phyloP scores from a whole-genome alignment of 2,797 vertebrate genomes.

The Gouania willdenowi region DNA sequence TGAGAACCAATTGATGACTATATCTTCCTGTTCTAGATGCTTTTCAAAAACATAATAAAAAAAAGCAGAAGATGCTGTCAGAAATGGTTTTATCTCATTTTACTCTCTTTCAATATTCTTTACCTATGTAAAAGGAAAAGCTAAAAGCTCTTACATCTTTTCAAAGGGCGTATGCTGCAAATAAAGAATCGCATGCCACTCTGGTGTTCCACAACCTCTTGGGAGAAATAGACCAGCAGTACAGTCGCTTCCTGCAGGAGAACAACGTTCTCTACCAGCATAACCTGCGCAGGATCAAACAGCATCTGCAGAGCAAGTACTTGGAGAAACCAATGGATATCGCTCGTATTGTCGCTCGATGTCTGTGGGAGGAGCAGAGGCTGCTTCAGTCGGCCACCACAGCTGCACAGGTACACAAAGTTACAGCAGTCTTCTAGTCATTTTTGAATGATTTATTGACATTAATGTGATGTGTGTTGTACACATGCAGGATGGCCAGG shows the following conservation, averaged over 20 bases:
- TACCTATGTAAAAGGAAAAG: neutral
- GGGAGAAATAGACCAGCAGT: constrained; percentile 98
- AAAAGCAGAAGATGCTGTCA: no score
- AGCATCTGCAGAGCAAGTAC: constrained; percentile 98
- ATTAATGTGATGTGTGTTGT: no score
- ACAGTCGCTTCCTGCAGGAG: constrained; percentile 97
- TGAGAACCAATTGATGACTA: no score
- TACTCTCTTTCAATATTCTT: neutral
- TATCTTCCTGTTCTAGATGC: no score
- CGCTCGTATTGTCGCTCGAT: constrained; percentile 93
- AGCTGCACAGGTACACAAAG: constrained; percentile 81
- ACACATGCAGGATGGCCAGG: constrained; percentile 89
- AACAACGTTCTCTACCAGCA: constrained; percentile 98
- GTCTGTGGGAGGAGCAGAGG: constrained; percentile 94
- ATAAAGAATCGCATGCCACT: constrained; percentile 94
- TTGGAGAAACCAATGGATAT: constrained; percentile 98
- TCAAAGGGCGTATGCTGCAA: constrained; percentile 88
- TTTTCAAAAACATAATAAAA: no score
- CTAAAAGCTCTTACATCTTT: neutral
- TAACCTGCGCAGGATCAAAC: constrained; percentile 96
- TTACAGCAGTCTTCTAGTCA: neutral
- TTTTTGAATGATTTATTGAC: no score
- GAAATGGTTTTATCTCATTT: no score
- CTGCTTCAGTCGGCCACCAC: constrained; percentile 91
- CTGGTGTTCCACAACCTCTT: constrained; percentile 97